phyloP scores from a whole-genome alignment of 2,888 invertebrate species.

The Nomada flava region DNA sequence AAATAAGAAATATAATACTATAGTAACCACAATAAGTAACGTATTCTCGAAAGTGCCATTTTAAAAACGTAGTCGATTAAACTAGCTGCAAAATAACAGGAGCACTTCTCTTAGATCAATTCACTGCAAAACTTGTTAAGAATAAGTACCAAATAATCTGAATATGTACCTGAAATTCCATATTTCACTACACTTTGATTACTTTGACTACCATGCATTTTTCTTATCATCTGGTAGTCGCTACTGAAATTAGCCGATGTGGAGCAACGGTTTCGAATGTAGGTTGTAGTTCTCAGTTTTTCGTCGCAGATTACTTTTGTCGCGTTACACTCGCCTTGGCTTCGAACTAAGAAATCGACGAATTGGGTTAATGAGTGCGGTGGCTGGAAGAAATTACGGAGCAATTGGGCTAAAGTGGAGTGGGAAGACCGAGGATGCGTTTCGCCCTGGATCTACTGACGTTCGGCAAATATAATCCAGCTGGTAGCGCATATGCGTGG shows the following conservation, averaged over 20 bases:
- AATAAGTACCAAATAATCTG: no score
- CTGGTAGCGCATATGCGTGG: no score
- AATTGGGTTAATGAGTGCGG: conserved; percentile 30
- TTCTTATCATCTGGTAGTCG: background rate
- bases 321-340: background rate
- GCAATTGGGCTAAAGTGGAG: background rate
- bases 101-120: no score
- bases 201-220: no score
- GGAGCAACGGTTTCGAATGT: background rate
- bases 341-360: conserved; percentile 16
- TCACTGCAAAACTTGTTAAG: no score
- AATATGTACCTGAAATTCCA: no score
- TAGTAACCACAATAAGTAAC: no score
- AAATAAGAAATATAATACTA: no score
- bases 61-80: no score
- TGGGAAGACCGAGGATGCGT: conserved; percentile 14
- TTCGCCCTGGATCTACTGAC: background rate
- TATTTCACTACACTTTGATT: no score
- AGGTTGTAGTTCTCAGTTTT: conserved; percentile 2
- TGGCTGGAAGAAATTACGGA: conserved; percentile 20
- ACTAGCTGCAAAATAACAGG: no score
- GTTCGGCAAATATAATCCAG: background rate
- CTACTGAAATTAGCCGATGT: conserved; percentile 8
- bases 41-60: no score
- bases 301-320: conserved; percentile 21